Percentiles rank a stretch among this genome's conserved stretches.
phyloP scores from a whole-genome alignment of 2,888 invertebrate species.

The Pollenia griseotomentosa region DNA sequence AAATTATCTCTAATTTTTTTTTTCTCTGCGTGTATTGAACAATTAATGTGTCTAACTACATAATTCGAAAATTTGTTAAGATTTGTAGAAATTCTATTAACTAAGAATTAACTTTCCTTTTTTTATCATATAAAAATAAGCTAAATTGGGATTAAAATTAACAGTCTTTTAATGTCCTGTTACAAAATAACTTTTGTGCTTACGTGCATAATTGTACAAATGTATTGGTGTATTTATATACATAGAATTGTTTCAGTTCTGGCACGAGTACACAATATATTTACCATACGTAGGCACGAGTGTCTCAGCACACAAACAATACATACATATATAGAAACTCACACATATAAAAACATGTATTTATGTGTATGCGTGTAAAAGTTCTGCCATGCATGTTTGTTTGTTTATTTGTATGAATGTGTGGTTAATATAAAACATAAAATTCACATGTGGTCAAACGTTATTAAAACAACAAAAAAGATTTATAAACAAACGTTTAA shows the following conservation, averaged over 20 bases:
- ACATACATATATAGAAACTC: not conserved
- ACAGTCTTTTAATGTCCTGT: slow-evolving; percentile 15
- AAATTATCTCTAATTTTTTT: too few species aligned
- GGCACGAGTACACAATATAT: not conserved
- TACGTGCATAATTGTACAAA: slow-evolving; percentile 4
- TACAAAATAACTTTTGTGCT: not conserved
- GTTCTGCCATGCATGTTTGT: not conserved
- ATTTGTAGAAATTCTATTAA: too few species aligned
- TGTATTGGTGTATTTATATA: not conserved
- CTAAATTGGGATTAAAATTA: not conserved
- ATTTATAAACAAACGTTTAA: slow-evolving; percentile 70
- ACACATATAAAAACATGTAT: not conserved
- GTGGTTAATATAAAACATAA: slow-evolving; percentile 68
- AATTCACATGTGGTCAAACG: slow-evolving; percentile 72
- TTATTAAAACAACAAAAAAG: slow-evolving; percentile 69
- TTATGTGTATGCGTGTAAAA: not conserved
- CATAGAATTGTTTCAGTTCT: slow-evolving; percentile 12
- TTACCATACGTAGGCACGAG: not conserved
- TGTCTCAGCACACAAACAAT: not conserved
- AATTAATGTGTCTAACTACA: too few species aligned
- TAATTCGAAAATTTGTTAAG: too few species aligned
- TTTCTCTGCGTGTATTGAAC: too few species aligned
- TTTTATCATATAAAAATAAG: not conserved
- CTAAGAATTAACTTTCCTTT: too few species aligned
- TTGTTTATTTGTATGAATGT: slow-evolving; percentile 46